These are phyloP conservation scores for Archips crataeganus DNA, from an alignment of 2,888 invertebrate genomes.

Conservation along the genomic window DNA sequence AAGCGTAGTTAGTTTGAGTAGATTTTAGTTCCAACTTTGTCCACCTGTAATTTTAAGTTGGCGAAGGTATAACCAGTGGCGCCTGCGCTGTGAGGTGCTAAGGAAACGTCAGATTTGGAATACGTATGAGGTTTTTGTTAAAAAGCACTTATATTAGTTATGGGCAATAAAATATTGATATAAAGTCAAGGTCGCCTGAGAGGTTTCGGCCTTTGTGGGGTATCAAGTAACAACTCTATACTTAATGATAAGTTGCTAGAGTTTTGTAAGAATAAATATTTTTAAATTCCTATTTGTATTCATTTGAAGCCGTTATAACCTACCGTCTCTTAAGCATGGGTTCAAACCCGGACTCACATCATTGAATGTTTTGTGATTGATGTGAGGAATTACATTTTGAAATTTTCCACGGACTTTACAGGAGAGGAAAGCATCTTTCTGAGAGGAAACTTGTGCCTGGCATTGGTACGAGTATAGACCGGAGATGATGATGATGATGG, in stretches of 20 bases:
- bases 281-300: too few species aligned
- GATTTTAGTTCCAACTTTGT: slow-evolving; percentile 11
- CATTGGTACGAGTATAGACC: too few species aligned
- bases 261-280: neutral
- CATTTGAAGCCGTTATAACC: too few species aligned
- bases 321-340: too few species aligned
- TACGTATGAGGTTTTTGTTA: slow-evolving; percentile 12
- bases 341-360: too few species aligned
- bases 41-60: neutral
- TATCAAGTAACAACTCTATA: slow-evolving; percentile 5
- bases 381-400: too few species aligned
- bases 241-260: neutral
- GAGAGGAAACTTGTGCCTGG: too few species aligned
- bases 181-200: slow-evolving; percentile 20
- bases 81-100: neutral
- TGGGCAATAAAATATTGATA: slow-evolving; percentile 16
- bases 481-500: too few species aligned
- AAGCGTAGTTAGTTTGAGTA: neutral
- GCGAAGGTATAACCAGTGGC: slow-evolving; percentile 2
- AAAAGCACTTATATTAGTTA: slow-evolving; percentile 17
- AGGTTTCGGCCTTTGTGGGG: slow-evolving; percentile 1
- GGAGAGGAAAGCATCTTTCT: too few species aligned
- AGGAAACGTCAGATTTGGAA: slow-evolving; percentile 5
- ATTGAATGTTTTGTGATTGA: too few species aligned
- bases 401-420: too few species aligned